phyloP scores from a whole-genome alignment of 2,888 invertebrate genomes.

The Celastrina argiolus region DNA sequence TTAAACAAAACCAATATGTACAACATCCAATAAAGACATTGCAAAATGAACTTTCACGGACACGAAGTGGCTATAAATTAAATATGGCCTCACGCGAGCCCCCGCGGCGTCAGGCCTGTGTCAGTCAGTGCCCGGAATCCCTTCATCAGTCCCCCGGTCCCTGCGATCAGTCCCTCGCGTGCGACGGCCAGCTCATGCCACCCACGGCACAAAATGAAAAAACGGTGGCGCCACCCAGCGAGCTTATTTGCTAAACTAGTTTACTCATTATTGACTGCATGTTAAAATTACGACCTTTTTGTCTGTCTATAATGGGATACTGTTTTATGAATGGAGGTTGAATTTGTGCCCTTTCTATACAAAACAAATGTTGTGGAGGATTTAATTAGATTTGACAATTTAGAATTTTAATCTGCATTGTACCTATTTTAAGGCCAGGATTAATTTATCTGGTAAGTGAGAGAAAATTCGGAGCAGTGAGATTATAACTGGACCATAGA shows the following conservation, averaged over 20 bases:
- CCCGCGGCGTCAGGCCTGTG: neutral
- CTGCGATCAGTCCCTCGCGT: neutral
- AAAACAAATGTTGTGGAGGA: neutral
- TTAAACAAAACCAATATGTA: neutral
- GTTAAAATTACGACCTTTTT: conserved; percentile 11
- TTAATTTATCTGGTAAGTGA: too few species aligned
- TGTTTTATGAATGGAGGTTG: conserved; percentile 1
- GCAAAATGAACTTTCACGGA: too few species aligned
- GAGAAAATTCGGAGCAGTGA: too few species aligned
- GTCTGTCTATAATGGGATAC: neutral
- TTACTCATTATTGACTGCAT: neutral
- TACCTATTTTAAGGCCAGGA: too few species aligned
- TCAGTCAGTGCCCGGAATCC: neutral
- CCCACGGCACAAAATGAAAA: neutral
- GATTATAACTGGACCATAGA: too few species aligned
- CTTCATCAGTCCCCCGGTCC: neutral
- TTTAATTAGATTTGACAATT: too few species aligned
- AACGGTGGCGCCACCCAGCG: conserved; percentile 16
- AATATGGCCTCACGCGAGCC: neutral
- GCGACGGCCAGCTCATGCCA: neutral
- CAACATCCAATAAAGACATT: neutral
- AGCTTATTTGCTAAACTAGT: conserved; percentile 6
- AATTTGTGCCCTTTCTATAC: neutral
- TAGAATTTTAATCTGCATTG: too few species aligned
- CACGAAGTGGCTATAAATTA: neutral